A percentile compares a stretch with the other conserved stretches of the same genome.
These are phyloP conservation scores for Aphelenchoides besseyi DNA, from an alignment of 1,140 invertebrate species.

Conservation along the genomic window DNA sequence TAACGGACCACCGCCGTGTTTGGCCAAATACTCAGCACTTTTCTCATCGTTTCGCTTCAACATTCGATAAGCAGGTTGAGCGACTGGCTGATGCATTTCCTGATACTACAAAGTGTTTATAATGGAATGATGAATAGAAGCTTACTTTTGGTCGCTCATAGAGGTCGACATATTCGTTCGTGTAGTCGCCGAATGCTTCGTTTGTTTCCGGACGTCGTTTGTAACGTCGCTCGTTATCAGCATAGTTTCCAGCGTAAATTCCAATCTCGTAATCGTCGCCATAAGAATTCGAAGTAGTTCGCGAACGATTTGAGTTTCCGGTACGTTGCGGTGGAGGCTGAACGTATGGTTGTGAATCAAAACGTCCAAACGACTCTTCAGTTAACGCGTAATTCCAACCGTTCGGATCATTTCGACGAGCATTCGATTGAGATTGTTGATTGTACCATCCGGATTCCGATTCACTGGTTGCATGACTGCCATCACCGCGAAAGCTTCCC, in stretches of 20 bases:
- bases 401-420: slow-evolving; percentile 1
- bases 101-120: slow-evolving; percentile 4
- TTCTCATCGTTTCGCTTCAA: slow-evolving; percentile 39
- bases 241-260: background rate
- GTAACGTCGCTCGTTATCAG: background rate
- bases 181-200: background rate
- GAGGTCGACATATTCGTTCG: slow-evolving; percentile 6
- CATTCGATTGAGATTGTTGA: background rate
- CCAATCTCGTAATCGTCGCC: slow-evolving; percentile 15
- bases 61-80: slow-evolving; percentile 32
- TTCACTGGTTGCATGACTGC: slow-evolving; percentile 18
- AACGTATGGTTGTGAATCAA: background rate
- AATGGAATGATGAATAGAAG: background rate
- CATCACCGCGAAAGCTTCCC: background rate
- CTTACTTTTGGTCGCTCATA: background rate
- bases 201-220: background rate
- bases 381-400: background rate
- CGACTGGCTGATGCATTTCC: background rate
- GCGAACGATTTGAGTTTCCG: slow-evolving; percentile 12
- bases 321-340: background rate
- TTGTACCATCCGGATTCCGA: slow-evolving; percentile 20
- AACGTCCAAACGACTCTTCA: background rate
- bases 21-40: slow-evolving; percentile 39
- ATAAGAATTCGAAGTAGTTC: slow-evolving; percentile 16
- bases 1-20: slow-evolving; percentile 22